Evolutionary conservation across 2,797 vertebrate species (phyloP), one percentile per base, ranked within the genome.

Genomic region (Sphaeramia orbicularis): DNA sequence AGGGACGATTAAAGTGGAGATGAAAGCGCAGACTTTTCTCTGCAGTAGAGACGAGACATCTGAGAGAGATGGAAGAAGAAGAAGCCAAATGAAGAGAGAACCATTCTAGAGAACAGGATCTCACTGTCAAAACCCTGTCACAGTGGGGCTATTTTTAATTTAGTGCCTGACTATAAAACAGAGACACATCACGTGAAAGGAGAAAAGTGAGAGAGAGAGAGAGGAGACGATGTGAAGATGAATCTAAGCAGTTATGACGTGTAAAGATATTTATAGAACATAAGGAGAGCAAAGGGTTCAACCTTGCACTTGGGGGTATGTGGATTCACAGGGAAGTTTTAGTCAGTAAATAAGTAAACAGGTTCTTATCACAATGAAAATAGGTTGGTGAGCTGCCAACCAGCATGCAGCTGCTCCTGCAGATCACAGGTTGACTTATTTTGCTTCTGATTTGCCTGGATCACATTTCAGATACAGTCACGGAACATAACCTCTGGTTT

Each of bases 91-190:
- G 37, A 58, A 27, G 45, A 67, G 53, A 27, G 44, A 79, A 78
- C 42, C 45, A 64, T 63, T 41, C 56, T 61, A 50, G 58, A 72
- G 71, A 49, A 14, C 24, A 43, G 38, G 19, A 48, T 51, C 50
- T 69, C 65, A 19, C 75, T 51, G 54, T 68, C 51, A 85, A 58
- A 54, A 12, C 2, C 27, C n/a, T 12, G 52, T 58, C 66, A 77
- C 57, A 50, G 21, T 6, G 7, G 40, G 65, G 60, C 60, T 83
- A 88, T 90, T 88, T 90, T 86, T 89, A 81, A 86, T 84, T 68
- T 59, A 53, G 61, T 52, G 42, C 51, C 54, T 12, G 15, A 75
- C 38, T 70, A 52, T 66, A 60, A 72, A 81, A 71, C 66, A 67
- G 49, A 71, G 71, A 58, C 36, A 30, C 6, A 1, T 70, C 59